Conservation (phyloP, 1,140 invertebrate genomes). For the Chlorops oryzae region DNA sequence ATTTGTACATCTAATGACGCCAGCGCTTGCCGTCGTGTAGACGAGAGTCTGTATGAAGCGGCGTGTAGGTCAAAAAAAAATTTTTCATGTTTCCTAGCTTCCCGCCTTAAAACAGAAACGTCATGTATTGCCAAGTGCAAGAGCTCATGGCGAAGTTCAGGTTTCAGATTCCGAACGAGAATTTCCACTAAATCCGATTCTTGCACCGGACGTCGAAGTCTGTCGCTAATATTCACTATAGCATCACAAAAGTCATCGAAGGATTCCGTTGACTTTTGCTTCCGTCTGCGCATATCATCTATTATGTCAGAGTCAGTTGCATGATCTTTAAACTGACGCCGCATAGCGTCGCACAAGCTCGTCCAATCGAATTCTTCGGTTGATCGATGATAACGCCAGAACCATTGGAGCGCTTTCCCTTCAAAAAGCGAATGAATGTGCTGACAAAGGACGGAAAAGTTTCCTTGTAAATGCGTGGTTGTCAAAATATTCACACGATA, state of each 20-base stretch:
- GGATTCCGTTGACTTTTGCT: neutral
- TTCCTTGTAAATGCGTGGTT: neutral
- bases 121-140: slow-evolving; percentile 1
- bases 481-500: neutral
- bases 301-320: neutral
- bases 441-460: neutral
- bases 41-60: neutral
- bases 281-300: neutral
- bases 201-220: neutral
- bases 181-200: slow-evolving; percentile 4
- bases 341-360: neutral
- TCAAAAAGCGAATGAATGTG: too few relatives aligned
- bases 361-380: neutral
- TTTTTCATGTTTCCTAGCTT: slow-evolving; percentile 4
- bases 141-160: slow-evolving; percentile 4
- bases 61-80: slow-evolving; percentile 1
- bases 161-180: neutral
- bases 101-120: neutral
- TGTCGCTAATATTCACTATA: neutral
- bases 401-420: too few relatives aligned
- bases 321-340: neutral
- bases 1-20: too few relatives aligned
- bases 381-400: neutral
- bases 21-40: neutral
- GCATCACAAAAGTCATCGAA: neutral